Conservation (phyloP, 2,797 vertebrate species). For the Neosalanx taihuensis region DNA sequence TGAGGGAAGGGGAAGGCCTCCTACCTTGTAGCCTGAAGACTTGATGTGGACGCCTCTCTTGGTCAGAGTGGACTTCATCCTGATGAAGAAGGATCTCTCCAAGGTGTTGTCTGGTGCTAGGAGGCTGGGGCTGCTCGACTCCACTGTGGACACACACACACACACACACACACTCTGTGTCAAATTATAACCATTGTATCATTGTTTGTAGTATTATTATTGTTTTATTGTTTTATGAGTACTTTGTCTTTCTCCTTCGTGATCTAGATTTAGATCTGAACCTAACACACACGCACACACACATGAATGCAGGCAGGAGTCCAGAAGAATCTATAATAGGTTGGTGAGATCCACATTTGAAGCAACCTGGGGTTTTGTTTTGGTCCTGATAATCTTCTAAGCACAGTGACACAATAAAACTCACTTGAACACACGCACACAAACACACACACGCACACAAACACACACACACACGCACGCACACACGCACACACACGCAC, state of each 20-base stretch:
- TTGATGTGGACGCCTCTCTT: slow-evolving; percentile 99
- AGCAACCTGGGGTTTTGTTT: slow-evolving; percentile 53
- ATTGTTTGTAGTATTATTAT: no score
- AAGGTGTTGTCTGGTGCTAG: slow-evolving; percentile 88
- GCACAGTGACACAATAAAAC: slow-evolving; percentile 37
- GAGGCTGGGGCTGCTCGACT: slow-evolving; percentile 91
- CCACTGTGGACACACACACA: slow-evolving; percentile 71
- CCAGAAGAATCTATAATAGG: slow-evolving; percentile 37
- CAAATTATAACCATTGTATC: no score
- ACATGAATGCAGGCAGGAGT: slow-evolving; percentile 25
- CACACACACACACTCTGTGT: slow-evolving; percentile 10
- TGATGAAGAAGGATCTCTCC: slow-evolving; percentile 96
- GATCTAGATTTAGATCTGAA: no score
- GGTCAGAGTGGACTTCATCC: slow-evolving; percentile 99
- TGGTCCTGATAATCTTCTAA: slow-evolving; percentile 39
- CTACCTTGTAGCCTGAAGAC: slow-evolving; percentile 97
- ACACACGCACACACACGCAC: neutral
- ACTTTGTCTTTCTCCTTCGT: no score
- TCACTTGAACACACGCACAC: neutral
- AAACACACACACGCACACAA: neutral
- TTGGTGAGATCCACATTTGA: slow-evolving; percentile 27
- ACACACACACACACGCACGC: slow-evolving; percentile 16
- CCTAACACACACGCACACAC: neutral
- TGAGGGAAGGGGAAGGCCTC: neutral
- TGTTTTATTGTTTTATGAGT: no score